phyloP scores from a whole-genome alignment of 2,797 vertebrate genomes.

The Dermochelys coriacea region DNA sequence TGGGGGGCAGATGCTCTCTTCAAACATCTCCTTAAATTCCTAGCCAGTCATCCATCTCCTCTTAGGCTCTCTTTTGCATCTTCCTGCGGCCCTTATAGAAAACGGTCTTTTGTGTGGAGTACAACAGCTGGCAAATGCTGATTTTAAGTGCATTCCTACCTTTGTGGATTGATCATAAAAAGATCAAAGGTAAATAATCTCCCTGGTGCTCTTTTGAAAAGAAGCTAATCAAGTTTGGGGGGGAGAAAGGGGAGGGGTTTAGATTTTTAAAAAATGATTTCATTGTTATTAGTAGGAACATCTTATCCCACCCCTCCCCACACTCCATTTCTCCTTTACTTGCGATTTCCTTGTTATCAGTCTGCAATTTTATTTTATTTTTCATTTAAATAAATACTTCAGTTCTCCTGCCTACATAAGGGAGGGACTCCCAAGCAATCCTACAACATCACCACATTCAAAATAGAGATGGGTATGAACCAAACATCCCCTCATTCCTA shows the following conservation, averaged over 20 bases:
- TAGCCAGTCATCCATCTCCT: conserved; percentile 8
- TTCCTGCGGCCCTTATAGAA: conserved; percentile 56
- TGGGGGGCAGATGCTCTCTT: conserved; percentile 56
- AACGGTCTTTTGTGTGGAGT: not conserved
- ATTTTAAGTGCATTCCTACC: conserved; percentile 58
- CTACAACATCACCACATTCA: not conserved
- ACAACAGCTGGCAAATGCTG: conserved; percentile 64
- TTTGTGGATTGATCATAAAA: conserved; percentile 65
- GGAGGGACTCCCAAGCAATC: not conserved
- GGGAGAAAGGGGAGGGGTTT: not conserved
- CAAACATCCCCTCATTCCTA: not conserved
- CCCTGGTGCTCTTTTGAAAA: conserved; percentile 47
- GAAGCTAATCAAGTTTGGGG: conserved; percentile 40
- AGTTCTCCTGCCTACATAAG: not conserved
- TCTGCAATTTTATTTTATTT: not conserved
- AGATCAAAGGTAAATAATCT: conserved; percentile 73
- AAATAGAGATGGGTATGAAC: not conserved
- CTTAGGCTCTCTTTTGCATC: not conserved
- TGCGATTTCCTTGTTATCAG: not conserved
- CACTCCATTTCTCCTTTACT: not conserved
- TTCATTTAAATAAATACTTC: not conserved
- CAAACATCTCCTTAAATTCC: conserved; percentile 46
- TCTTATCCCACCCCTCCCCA: conserved; percentile 22
- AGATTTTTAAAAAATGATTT: conserved; percentile 46
- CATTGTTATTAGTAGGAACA: conserved; percentile 52